These are phyloP conservation scores for Panagrolaimus sp. DNA, from an alignment of 1,140 invertebrate species.

Conservation along the genomic window DNA sequence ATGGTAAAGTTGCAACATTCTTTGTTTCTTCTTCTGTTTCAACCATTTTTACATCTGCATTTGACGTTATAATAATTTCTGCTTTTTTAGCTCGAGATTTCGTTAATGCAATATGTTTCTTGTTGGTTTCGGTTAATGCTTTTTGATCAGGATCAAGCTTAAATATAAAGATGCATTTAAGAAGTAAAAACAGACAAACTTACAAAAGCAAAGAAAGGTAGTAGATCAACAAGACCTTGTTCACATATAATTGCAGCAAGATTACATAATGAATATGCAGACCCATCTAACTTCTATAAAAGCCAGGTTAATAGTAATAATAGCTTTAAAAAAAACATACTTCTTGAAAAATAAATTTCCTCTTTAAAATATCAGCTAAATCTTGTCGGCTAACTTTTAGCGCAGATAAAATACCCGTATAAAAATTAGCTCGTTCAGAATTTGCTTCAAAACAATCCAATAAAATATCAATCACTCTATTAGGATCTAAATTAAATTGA, in stretches of 20 bases:
- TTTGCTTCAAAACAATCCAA: conserved; percentile 91
- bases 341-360: conserved; percentile 79
- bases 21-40: not conserved
- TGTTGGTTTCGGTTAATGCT: not conserved
- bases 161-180: conserved; percentile 12
- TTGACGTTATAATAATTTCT: not conserved
- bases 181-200: conserved; percentile 55
- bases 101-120: conserved; percentile 1
- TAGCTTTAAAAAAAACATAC: conserved; percentile 38
- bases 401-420: conserved; percentile 72
- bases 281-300: conserved; percentile 64
- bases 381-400: conserved; percentile 79
- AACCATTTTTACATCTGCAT: not conserved
- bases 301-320: conserved; percentile 58
- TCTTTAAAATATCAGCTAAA: conserved; percentile 84
- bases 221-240: conserved; percentile 74
- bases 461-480: conserved; percentile 89
- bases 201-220: conserved; percentile 86
- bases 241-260: conserved; percentile 82
- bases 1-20: conserved; percentile 11
- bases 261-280: conserved; percentile 76
- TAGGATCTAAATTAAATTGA: conserved; percentile 93
- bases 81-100: not conserved
- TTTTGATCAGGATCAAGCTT: conserved; percentile 17
- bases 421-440: conserved; percentile 60